A percentile compares a stretch with the other conserved stretches of the same genome.
Conservation (phyloP, 2,888 invertebrate genomes). For the Oasisia sp. region DNA sequence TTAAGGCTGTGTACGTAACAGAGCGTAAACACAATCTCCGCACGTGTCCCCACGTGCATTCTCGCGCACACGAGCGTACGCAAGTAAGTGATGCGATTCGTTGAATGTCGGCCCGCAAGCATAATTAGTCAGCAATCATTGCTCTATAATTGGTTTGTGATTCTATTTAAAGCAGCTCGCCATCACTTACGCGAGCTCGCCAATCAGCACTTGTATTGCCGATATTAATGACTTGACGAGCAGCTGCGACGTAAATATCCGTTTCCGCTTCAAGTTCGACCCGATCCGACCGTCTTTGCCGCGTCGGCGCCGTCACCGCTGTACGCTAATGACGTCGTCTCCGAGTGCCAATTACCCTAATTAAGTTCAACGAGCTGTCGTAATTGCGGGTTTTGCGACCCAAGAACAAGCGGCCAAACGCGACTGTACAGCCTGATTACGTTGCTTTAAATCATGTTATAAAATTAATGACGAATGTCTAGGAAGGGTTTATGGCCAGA, state of each 20-base stretch:
- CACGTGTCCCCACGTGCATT: neutral
- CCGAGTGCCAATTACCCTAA: neutral
- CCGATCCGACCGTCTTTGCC: neutral
- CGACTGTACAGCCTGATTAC: neutral
- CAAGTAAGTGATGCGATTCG: neutral
- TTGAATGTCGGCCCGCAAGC: neutral
- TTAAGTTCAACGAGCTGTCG: neutral
- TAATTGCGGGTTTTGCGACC: slow-evolving; percentile 3
- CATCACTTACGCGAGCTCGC: neutral
- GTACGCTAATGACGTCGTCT: neutral
- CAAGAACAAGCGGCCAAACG: neutral
- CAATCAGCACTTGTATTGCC: neutral
- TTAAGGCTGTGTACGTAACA: neutral
- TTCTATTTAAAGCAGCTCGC: neutral
- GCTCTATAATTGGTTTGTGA: neutral
- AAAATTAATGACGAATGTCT: too few relatives aligned
- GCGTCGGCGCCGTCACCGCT: neutral
- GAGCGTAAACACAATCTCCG: neutral
- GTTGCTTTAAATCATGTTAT: too few relatives aligned
- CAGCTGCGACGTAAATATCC: neutral
- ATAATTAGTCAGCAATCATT: neutral
- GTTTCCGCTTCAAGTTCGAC: neutral
- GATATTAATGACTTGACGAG: neutral
- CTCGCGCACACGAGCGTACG: neutral
- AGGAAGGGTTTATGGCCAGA: too few relatives aligned